Conservation (phyloP, 2,797 vertebrate genomes). For the Pseudomugil tenellus region DNA sequence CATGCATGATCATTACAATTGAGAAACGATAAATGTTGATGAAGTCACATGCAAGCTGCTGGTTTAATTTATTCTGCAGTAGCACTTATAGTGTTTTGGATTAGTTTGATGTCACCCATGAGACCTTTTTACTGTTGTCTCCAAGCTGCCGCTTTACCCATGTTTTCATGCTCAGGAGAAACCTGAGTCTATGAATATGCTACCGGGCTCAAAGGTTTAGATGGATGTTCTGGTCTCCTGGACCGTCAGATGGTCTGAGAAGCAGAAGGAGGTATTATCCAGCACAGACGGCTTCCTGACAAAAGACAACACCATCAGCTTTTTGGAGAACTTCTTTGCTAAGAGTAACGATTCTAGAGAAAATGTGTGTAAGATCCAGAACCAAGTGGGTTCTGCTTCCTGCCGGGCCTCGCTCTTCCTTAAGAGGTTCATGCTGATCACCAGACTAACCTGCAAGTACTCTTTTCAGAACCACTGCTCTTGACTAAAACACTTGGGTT, state of each 20-base stretch:
- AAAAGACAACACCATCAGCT: slow-evolving; percentile 89
- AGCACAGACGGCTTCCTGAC: slow-evolving; percentile 87
- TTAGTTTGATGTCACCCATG: too few species aligned
- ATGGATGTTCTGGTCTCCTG: slow-evolving; percentile 85
- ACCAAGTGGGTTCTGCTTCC: slow-evolving; percentile 91
- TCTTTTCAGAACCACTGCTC: slow-evolving; percentile 86
- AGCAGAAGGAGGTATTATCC: slow-evolving; percentile 88
- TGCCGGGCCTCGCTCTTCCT: slow-evolving; percentile 90
- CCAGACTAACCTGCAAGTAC: not conserved
- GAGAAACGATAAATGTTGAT: too few species aligned
- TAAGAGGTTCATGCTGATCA: slow-evolving; percentile 88
- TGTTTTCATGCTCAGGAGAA: slow-evolving; percentile 83
- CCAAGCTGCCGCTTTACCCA: too few species aligned
- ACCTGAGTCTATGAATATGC: slow-evolving; percentile 85
- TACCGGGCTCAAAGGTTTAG: slow-evolving; percentile 85
- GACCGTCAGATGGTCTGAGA: slow-evolving; percentile 91
- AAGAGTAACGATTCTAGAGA: slow-evolving; percentile 88
- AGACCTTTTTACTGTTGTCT: too few species aligned
- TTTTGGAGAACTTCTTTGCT: slow-evolving; percentile 88
- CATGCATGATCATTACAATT: too few species aligned
- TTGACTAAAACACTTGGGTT: slow-evolving; percentile 90
- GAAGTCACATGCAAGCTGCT: too few species aligned
- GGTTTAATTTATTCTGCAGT: too few species aligned
- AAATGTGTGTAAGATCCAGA: slow-evolving; percentile 91
- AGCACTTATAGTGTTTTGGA: too few species aligned